A percentile compares a stretch with the other conserved stretches of the same genome.
phyloP scores from a whole-genome alignment of 2,888 invertebrate genomes.

The Epistrophe grossulariae region DNA sequence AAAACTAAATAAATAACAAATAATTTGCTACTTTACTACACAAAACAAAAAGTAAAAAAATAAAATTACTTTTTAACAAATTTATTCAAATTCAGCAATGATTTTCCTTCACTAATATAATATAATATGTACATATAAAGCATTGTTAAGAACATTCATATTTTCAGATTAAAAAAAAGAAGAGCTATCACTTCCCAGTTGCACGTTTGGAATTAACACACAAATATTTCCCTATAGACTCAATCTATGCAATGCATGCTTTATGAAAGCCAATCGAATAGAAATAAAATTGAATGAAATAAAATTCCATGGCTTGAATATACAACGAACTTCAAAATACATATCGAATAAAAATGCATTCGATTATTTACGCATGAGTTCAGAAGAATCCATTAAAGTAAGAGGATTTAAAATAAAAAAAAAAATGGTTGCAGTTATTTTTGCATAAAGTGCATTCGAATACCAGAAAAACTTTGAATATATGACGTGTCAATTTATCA shows the following conservation, averaged over 20 bases:
- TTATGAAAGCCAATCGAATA: not conserved
- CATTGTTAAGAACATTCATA: too few relatives aligned
- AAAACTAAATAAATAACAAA: too few relatives aligned
- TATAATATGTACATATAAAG: too few relatives aligned
- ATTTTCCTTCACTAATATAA: too few relatives aligned
- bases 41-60: too few relatives aligned
- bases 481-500: not conserved
- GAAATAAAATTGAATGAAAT: constrained; percentile 17
- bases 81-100: too few relatives aligned
- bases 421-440: not conserved
- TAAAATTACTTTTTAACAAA: too few relatives aligned
- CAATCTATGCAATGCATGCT: constrained; percentile 4
- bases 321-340: not conserved
- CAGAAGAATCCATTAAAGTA: constrained; percentile 10
- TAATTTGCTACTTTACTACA: too few relatives aligned
- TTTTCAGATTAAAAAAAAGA: not conserved
- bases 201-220: constrained; percentile 6
- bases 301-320: constrained; percentile 6
- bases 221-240: not conserved
- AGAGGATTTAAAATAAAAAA: constrained; percentile 14
- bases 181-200: not conserved
- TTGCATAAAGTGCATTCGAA: not conserved
- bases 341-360: not conserved
- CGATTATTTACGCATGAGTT: constrained; percentile 14
- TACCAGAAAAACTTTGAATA: not conserved